Evolutionary conservation across 2,797 vertebrate species (phyloP), one percentile per base, ranked within the genome.

Genomic region (Sebastes glaucus): DNA sequence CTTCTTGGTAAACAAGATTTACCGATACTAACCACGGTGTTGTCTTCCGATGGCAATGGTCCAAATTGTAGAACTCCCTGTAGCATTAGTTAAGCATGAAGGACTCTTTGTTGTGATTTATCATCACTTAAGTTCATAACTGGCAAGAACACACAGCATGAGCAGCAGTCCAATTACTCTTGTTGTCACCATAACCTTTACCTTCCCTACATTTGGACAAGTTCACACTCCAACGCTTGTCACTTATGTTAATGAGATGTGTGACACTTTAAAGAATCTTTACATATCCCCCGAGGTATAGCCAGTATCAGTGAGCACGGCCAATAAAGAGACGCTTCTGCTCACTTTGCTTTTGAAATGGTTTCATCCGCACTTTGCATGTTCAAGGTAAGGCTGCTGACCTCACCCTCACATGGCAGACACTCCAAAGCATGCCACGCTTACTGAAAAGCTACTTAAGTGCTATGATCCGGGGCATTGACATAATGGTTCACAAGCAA

Each of bases 1-100:
- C 61, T 49, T 71, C 59, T 62, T 32, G 62, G 38, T 81, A 64
- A 76, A 85, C 71, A 81, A 53, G 23, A 23, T 46, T 55, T 22
- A 56, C 57, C 66, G 69, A 65, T 25, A 55, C 38, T 28, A 35
- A 25, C 55, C 28, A 42, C 74, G 6, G 61, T 13, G 25, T 25
- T 59, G 62, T 52, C 49, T 28, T 77, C 1, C 7, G 46, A 1
- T 56, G 16, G 66, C 28, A n/a, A 60, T 32, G 6, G n/a, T 67
- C 42, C 42, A 55, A 10, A 53, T 6, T 38, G 14, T 35, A 28
- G 11, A 23, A 42, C 59, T 52, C 49, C 10, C 7, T 49, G 14
- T 27, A 60, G 27, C 18, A 71, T 74, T 23, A 30, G 3, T 27
- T 42, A 4, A 67, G 25, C 10, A 60, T 57, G 23, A 60, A 69